phyloP scores from a whole-genome alignment of 2,113 vertebrate species.

The Atractosteus spatula region DNA sequence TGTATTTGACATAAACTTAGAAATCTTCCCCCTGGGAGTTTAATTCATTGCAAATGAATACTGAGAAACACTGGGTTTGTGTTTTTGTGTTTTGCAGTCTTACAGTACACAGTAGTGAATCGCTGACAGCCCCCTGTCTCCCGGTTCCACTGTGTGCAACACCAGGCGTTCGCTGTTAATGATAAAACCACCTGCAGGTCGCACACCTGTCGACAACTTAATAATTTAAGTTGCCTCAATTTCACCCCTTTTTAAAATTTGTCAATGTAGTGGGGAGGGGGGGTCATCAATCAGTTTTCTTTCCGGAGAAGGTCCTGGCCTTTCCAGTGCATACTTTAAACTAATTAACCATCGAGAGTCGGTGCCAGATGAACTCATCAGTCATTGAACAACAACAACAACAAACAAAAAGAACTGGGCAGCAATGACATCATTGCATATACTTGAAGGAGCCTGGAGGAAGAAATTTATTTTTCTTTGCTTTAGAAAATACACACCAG shows the following conservation, averaged over 20 bases:
- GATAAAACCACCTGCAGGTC: conserved; percentile 49
- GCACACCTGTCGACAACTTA: conserved; percentile 44
- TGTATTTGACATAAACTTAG: not conserved
- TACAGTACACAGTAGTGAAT: not conserved
- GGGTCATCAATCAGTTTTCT: conserved; percentile 32
- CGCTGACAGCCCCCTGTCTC: conserved; percentile 9
- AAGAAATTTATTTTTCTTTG: not conserved
- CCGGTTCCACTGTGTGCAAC: not conserved
- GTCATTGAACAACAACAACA: conserved; percentile 10
- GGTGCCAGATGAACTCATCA: conserved; percentile 23
- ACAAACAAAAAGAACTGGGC: not conserved
- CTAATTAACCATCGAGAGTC: conserved; percentile 41
- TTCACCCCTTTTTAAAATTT: conserved; percentile 29
- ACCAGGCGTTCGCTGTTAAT: conserved; percentile 14
- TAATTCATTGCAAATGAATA: not conserved
- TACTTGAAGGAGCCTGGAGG: not conserved
- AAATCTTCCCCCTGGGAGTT: not conserved
- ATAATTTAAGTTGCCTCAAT: conserved; percentile 38
- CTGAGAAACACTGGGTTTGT: not conserved
- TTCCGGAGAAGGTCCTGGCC: conserved; percentile 28
- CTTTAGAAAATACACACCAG: not conserved
- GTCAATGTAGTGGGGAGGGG: conserved; percentile 23
- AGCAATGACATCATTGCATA: not conserved
- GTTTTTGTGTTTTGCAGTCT: too few species aligned
- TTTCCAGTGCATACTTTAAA: conserved; percentile 43